phyloP scores from a whole-genome alignment of 1,140 invertebrate species.

The Zaprionus capensis region DNA sequence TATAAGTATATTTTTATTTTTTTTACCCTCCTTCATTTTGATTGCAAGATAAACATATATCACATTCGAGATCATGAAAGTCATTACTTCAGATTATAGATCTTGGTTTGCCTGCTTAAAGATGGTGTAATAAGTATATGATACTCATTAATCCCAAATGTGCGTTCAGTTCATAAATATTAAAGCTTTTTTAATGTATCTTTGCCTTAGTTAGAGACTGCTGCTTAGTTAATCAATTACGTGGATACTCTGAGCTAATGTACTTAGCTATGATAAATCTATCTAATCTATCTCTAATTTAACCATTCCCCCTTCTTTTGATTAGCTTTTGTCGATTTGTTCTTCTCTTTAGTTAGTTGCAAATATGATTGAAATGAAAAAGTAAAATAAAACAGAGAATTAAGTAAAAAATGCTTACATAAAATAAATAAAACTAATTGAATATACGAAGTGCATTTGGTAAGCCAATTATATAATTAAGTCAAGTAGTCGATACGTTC shows the following conservation, averaged over 20 bases:
- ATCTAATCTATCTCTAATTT: not conserved
- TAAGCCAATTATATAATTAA: constrained; percentile 24
- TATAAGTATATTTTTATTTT: not conserved
- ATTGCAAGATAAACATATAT: not conserved
- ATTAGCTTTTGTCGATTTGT: constrained; percentile 2
- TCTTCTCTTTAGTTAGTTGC: constrained; percentile 20
- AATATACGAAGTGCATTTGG: constrained; percentile 16
- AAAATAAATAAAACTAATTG: not conserved
- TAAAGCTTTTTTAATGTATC: not conserved
- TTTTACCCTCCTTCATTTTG: not conserved
- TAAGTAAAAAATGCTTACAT: not conserved
- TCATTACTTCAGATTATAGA: too few relatives aligned
- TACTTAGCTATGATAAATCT: constrained; percentile 10
- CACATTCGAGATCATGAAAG: too few relatives aligned
- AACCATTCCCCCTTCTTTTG: not conserved
- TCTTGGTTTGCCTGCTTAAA: not conserved
- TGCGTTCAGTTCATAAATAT: not conserved
- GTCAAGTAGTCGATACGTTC: constrained; percentile 1
- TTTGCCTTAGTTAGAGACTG: constrained; percentile 7
- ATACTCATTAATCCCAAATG: not conserved
- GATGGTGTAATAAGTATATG: not conserved
- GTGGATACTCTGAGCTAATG: not conserved
- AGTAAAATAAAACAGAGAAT: not conserved
- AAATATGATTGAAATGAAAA: not conserved
- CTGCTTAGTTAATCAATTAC: constrained; percentile 8